Base-by-base conservation (phyloP, 1,140 invertebrate genomes). In the Venustaconcha ellipsiformis region DNA sequence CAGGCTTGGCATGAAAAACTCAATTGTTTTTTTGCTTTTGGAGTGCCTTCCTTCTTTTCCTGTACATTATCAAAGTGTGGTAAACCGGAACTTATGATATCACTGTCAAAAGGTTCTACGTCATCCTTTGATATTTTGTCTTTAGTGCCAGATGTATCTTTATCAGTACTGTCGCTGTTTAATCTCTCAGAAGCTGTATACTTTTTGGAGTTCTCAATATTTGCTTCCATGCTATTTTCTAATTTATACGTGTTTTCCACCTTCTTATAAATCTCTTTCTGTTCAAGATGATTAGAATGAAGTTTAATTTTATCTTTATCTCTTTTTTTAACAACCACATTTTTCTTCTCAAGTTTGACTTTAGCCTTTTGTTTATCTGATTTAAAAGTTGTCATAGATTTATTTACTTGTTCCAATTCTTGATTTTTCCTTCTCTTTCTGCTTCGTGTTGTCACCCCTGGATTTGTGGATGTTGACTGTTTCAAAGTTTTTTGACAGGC, bases 1-100 rank as follows among this genome's bases (percentile, higher is more conserved):
- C 75, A 77, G 14, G 68, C 57, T 48, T 37, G 48, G 57, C 75
- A 77, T 26, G 75, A 70, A 68, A 72, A 71, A 14, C 15, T 57
- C 57, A 58, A 76, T 55, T 48, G 67, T 63, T 70, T 70, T 58
- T 65, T 2, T 26, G 56, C 60, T 30, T 67, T 56, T 64, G 18
- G 23, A 6, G 57, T n/a, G 13, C 59, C 13, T 62, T 62, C 20
- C 20, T 62, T 62, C 59, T 62, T 62, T 62, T 18, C 59, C 11
- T 62, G 23, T 14, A 11, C 4, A 18, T 62, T 8, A 8, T 62
- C 59, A 12, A n/a, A 62, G 18, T 23, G 23, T 62, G 18, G 23
- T 13, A 62, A n/a, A n/a, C 59, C 59, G 14, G 15, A 23, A 8
- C 15, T 48, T n/a, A 56, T 58, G 23, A 17, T 30, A 26, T 58